phyloP scores from a whole-genome alignment of 1,140 invertebrate species.

The Bombus breviceps region DNA sequence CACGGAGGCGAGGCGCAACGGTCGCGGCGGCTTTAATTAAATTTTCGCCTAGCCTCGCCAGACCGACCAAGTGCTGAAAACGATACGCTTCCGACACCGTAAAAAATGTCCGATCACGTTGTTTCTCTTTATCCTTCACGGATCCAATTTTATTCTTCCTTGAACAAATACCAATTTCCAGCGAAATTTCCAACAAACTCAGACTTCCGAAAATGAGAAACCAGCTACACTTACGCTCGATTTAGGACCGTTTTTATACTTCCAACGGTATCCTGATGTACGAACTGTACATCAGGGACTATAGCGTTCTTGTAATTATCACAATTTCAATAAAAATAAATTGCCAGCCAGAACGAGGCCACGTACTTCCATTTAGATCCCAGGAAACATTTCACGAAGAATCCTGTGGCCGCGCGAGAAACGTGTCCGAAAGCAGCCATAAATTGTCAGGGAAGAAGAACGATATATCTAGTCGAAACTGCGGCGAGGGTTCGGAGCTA shows the following conservation, averaged over 20 bases:
- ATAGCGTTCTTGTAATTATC: not conserved
- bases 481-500: not conserved
- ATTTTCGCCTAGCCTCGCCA: slow-evolving; percentile 27
- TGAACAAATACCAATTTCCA: too few species aligned
- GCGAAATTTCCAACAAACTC: too few species aligned
- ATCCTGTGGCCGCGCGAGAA: not conserved
- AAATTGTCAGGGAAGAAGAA: not conserved
- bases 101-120: not conserved
- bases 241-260: too few species aligned
- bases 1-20: not conserved
- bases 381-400: not conserved
- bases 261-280: too few species aligned
- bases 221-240: too few species aligned
- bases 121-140: not conserved
- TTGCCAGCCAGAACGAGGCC: not conserved
- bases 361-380: not conserved
- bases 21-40: slow-evolving; percentile 38
- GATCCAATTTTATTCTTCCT: not conserved
- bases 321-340: not conserved
- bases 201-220: too few species aligned
- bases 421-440: slow-evolving; percentile 2
- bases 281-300: too few species aligned
- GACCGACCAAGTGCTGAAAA: not conserved
- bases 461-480: slow-evolving; percentile 1
- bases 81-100: not conserved